Evolutionary conservation across 2,888 invertebrate genomes (phyloP).

Genomic region (Oegoconia quadripuncta): DNA sequence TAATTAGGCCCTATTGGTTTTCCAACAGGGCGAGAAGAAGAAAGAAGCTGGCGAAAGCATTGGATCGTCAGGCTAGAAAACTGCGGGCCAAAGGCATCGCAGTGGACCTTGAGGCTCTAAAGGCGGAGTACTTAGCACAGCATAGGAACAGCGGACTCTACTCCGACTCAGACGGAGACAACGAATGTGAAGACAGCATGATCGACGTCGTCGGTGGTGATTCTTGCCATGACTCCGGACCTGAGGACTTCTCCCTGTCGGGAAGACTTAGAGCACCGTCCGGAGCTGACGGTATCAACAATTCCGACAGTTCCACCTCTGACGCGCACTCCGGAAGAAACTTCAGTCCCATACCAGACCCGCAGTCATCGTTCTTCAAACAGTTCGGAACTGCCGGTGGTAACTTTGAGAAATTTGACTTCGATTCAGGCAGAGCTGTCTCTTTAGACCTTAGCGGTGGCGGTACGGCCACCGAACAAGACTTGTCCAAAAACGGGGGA

Average conservation of each 20-base stretch:
- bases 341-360: slow-evolving; percentile 68
- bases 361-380: slow-evolving; percentile 68
- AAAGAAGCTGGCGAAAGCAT: slow-evolving; percentile 94
- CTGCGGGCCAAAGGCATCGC: slow-evolving; percentile 94
- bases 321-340: slow-evolving; percentile 68
- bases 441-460: slow-evolving; percentile 70
- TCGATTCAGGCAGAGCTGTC: slow-evolving; percentile 70
- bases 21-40: slow-evolving; percentile 87
- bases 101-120: slow-evolving; percentile 91
- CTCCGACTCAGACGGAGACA: slow-evolving; percentile 79
- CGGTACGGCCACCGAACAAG: slow-evolving; percentile 64
- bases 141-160: slow-evolving; percentile 81
- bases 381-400: slow-evolving; percentile 57
- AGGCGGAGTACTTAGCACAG: slow-evolving; percentile 91
- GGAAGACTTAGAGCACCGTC: slow-evolving; percentile 79
- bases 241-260: slow-evolving; percentile 82
- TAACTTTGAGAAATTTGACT: slow-evolving; percentile 72
- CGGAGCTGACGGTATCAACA: slow-evolving; percentile 78
- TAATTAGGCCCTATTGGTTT: slow-evolving; percentile 72
- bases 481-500: slow-evolving; percentile 74
- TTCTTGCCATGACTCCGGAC: slow-evolving; percentile 83
- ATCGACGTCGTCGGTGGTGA: slow-evolving; percentile 93
- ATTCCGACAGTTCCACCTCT: slow-evolving; percentile 78
- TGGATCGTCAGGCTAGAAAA: slow-evolving; percentile 95
- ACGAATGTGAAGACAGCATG: slow-evolving; percentile 84